Percentiles rank a stretch among this genome's conserved stretches.
Evolutionary conservation across 2,888 invertebrate species (phyloP).

Genomic region (Andrena praecox): DNA sequence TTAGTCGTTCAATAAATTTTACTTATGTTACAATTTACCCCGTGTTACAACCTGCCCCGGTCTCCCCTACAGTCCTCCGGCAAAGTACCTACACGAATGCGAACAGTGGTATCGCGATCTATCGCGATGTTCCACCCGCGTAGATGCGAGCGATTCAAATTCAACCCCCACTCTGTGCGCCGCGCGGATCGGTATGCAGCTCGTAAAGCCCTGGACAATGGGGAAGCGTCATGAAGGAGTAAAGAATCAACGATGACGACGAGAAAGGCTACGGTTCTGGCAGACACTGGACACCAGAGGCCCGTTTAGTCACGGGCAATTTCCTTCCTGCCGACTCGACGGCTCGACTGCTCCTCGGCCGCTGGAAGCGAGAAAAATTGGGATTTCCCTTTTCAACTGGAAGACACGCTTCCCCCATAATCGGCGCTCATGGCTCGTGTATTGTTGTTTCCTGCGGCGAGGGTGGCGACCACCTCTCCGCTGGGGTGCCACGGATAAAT

Average conservation of each 20-base stretch:
- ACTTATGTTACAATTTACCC: too few species aligned
- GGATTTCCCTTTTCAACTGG: constrained; percentile 52
- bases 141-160: too few species aligned
- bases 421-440: constrained; percentile 56
- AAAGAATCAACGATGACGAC: constrained; percentile 37
- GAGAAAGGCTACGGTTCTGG: constrained; percentile 32
- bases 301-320: constrained; percentile 67
- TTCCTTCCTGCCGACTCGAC: constrained; percentile 50
- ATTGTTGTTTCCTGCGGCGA: constrained; percentile 63
- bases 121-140: too few species aligned
- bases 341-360: constrained; percentile 23
- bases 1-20: too few species aligned
- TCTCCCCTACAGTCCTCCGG: constrained; percentile 47
- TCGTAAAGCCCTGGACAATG: constrained; percentile 36
- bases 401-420: constrained; percentile 64
- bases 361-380: constrained; percentile 66
- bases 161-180: too few species aligned
- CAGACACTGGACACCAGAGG: constrained; percentile 42
- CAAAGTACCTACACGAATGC: constrained; percentile 20
- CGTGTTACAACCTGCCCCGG: too few species aligned
- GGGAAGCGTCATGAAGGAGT: constrained; percentile 29
- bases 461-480: constrained; percentile 24
- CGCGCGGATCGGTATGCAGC: constrained; percentile 35
- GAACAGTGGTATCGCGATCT: too few species aligned
- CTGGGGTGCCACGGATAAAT: constrained; percentile 66